Conservation (phyloP, 2,888 invertebrate genomes). For the Synergus laeviventris region DNA sequence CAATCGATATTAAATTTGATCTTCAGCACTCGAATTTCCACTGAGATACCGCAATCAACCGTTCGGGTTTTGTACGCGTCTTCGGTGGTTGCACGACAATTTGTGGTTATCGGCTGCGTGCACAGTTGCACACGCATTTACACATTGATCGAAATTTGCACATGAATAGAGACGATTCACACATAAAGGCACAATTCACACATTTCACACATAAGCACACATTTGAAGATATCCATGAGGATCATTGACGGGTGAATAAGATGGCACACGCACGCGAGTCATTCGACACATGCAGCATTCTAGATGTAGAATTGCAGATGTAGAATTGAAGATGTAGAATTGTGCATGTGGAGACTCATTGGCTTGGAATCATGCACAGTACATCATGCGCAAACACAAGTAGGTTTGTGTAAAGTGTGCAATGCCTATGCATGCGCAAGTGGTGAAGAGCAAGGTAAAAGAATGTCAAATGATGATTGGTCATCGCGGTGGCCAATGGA, state of each 20-base stretch:
- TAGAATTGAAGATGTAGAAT: too few relatives aligned
- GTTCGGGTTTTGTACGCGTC: background rate
- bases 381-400: background rate
- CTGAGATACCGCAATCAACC: background rate
- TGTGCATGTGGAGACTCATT: background rate
- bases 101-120: slow-evolving; percentile 24
- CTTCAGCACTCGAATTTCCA: slow-evolving; percentile 1
- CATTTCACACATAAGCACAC: background rate
- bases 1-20: slow-evolving; percentile 8
- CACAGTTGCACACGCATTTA: background rate
- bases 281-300: background rate
- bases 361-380: slow-evolving; percentile 28
- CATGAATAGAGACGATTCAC: background rate
- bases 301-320: too few relatives aligned
- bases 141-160: background rate
- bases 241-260: slow-evolving; percentile 34
- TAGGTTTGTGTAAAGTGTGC: slow-evolving; percentile 4
- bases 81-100: slow-evolving; percentile 23
- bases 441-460: slow-evolving; percentile 61
- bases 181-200: background rate
- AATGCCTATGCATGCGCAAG: slow-evolving; percentile 15
- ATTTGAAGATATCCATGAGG: background rate
- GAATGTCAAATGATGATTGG: slow-evolving; percentile 75
- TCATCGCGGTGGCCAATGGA: slow-evolving; percentile 73
- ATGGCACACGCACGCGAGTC: slow-evolving; percentile 29